Evolutionary conservation across 2,888 invertebrate genomes (phyloP), one percentile per base, ranked within the genome.

Genomic region (Sepiola atlantica): DNA sequence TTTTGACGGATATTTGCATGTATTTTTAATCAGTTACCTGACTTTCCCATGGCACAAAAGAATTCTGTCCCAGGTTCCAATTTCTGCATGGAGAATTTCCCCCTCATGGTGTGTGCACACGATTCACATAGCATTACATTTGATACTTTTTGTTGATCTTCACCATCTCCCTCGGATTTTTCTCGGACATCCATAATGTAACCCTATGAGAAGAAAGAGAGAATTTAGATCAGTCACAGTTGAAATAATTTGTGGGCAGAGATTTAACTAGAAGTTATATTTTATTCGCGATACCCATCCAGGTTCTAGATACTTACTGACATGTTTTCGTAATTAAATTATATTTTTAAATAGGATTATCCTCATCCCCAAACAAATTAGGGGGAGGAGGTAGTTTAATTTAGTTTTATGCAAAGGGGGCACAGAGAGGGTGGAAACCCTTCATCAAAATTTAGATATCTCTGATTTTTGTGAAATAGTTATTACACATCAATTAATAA

Each of bases 61-160:
- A 97, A 97, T 93, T 96, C 96, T 32, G 95, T 95, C 94, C 96
- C 96, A 32, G 95, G 95, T 35, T 96, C 95, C 24, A 97, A 95
- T 61, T 96, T 95, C 94, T 96, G 95, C 35, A 97, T 95, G 94
- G 96, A 97, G 95, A 96, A 96, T 55, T 97, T 95, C 35, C 97
- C 97, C 61, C 97, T 95, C 97, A 97, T 97, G 90, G 97, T 96
- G 32, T 97, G 95, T 12, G 97, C 97, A 95, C 97, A 97, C 0
- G 97, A 97, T 92, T 96, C 96, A 95, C 97, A 97, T 57, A 97
- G 97, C n/a, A 95, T 95, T 61, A 96, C 95, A 32, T 95, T 95
- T 55, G 94, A 95, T 45, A 95, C 91, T 20, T 94, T 92, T 14
- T 91, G 92, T 55, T 95, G 94, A 55, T 95, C 95, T 92, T 45